Conservation (phyloP, 2,113 vertebrate species). For the Empidonax traillii region DNA sequence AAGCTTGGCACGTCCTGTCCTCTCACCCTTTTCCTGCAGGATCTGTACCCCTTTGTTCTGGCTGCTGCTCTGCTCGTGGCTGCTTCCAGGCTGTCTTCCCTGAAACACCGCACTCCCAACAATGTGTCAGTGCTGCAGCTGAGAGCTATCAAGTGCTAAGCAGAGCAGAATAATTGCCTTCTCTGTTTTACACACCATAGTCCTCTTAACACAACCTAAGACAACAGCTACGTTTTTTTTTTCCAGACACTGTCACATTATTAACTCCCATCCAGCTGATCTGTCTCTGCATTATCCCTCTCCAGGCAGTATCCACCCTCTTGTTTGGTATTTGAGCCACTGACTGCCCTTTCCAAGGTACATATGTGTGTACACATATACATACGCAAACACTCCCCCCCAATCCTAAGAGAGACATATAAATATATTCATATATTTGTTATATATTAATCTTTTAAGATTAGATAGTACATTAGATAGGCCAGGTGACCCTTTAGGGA, state of each 20-base stretch:
- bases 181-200: not conserved
- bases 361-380: not conserved
- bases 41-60: not conserved
- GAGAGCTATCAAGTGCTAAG: conserved; percentile 22
- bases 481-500: not conserved
- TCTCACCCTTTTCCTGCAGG: not conserved
- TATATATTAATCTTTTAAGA: not conserved
- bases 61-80: not conserved
- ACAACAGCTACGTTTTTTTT: not conserved
- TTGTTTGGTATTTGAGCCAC: not conserved
- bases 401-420: not conserved
- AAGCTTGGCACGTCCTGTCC: not conserved
- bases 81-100: not conserved
- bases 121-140: not conserved
- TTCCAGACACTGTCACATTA: not conserved
- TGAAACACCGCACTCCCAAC: not conserved
- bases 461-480: not conserved
- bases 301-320: not conserved
- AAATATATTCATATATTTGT: not conserved
- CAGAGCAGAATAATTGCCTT: conserved; percentile 58
- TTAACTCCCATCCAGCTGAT: not conserved
- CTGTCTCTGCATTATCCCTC: not conserved
- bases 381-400: not conserved
- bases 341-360: not conserved
- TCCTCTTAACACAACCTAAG: not conserved